These are phyloP conservation scores for Lota lota DNA, from an alignment of 2,113 vertebrate genomes.

Conservation along the genomic window DNA sequence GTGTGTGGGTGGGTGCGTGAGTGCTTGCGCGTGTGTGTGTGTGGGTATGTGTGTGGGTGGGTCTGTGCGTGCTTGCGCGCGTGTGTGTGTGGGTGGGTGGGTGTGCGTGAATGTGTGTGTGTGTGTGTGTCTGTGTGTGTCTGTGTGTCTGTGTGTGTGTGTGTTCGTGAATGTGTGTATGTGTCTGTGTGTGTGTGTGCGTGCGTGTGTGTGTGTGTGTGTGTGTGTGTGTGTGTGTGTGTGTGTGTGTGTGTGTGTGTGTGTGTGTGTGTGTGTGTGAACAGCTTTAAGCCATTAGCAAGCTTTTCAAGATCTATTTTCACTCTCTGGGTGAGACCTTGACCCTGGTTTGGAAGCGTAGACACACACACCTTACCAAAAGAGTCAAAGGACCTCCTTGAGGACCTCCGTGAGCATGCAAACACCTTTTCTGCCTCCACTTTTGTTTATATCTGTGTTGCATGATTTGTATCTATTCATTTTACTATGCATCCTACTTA, in stretches of 20 bases:
- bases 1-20: not conserved
- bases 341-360: too few species aligned
- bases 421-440: too few species aligned
- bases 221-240: not conserved
- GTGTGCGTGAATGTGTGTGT: slow-evolving; percentile 12
- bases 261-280: not conserved
- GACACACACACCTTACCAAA: too few species aligned
- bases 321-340: too few species aligned
- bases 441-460: too few species aligned
- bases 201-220: slow-evolving; percentile 1
- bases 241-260: not conserved
- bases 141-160: not conserved
- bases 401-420: too few species aligned
- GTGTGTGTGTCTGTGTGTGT: slow-evolving; percentile 1
- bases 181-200: slow-evolving; percentile 2
- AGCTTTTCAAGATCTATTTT: too few species aligned
- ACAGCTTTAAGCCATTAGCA: too few species aligned
- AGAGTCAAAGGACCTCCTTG: too few species aligned
- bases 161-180: not conserved
- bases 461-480: too few species aligned
- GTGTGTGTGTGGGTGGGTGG: not conserved
- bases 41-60: not conserved
- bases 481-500: too few species aligned
- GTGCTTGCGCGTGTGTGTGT: not conserved
- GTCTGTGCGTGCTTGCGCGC: too few species aligned